These are phyloP conservation scores for Gortyna flavago DNA, from an alignment of 2,888 invertebrate genomes.

Conservation along the genomic window DNA sequence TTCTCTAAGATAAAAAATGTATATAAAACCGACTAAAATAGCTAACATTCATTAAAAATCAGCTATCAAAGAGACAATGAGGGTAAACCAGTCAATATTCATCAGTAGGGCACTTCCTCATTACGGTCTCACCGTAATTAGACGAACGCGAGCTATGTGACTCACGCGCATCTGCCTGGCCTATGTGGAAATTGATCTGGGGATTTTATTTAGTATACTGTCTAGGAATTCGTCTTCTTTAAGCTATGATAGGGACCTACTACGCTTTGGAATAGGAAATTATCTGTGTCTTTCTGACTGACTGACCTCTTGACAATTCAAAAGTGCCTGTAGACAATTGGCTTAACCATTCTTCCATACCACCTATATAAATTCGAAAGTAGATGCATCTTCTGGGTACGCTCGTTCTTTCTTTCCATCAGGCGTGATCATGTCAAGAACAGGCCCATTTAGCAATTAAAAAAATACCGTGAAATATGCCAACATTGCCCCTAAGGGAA, in stretches of 20 bases:
- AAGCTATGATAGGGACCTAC: no score
- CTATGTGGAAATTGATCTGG: constrained; percentile 58
- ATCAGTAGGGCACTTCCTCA: constrained; percentile 73
- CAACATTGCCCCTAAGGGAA: no score
- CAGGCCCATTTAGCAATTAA: no score
- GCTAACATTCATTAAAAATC: constrained; percentile 28
- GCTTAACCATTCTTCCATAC: no score
- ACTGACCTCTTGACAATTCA: neutral
- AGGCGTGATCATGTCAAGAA: no score
- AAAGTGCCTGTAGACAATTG: neutral
- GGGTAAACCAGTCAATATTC: constrained; percentile 61
- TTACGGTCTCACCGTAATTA: constrained; percentile 67
- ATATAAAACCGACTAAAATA: constrained; percentile 2
- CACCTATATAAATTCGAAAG: no score
- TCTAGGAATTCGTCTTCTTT: neutral
- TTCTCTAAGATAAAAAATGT: neutral
- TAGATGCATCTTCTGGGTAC: no score
- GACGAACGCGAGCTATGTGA: constrained; percentile 58
- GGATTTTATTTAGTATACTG: constrained; percentile 19
- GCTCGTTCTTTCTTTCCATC: no score
- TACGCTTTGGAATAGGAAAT: neutral
- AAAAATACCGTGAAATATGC: no score
- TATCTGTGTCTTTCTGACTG: neutral
- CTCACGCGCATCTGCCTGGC: constrained; percentile 66
- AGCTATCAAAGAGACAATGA: constrained; percentile 5